Evolutionary conservation across 1,140 invertebrate species (phyloP).

Genomic region (Phortica variegata): DNA sequence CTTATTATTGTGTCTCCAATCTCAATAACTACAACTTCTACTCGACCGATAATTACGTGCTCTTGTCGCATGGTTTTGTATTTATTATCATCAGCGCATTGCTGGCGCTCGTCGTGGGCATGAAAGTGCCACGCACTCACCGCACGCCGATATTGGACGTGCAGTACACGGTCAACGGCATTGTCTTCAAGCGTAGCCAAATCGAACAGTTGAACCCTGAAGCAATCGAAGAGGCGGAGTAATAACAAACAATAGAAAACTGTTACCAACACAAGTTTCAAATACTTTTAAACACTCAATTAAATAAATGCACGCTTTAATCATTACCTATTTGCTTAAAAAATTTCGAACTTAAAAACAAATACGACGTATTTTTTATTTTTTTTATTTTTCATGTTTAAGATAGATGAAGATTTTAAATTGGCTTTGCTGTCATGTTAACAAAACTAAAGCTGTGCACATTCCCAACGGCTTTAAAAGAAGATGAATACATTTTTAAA

Average conservation of each 20-base stretch:
- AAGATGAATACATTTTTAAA: no score
- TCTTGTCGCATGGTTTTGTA: slow-evolving; percentile 50
- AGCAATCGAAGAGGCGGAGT: no score
- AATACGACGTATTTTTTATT: no score
- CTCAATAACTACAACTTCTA: slow-evolving; percentile 46
- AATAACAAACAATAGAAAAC: slow-evolving; percentile 14
- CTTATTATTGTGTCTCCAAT: slow-evolving; percentile 44
- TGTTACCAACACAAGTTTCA: no score
- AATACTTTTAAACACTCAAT: not conserved
- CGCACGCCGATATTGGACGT: slow-evolving; percentile 36
- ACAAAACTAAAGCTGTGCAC: no score
- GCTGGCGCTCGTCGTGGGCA: slow-evolving; percentile 43
- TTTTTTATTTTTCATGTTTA: no score
- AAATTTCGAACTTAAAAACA: no score
- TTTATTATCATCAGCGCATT: slow-evolving; percentile 44
- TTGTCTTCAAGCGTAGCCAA: slow-evolving; percentile 52
- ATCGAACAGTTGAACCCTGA: slow-evolving; percentile 43
- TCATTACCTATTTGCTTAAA: no score
- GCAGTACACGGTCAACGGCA: slow-evolving; percentile 46
- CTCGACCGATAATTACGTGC: slow-evolving; percentile 35
- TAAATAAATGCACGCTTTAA: not conserved
- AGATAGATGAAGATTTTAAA: no score
- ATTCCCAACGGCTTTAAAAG: no score
- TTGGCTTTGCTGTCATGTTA: no score
- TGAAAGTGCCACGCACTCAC: slow-evolving; percentile 48